Evolutionary conservation across 2,113 vertebrate species (phyloP).

Genomic region (Calidris pugnax): DNA sequence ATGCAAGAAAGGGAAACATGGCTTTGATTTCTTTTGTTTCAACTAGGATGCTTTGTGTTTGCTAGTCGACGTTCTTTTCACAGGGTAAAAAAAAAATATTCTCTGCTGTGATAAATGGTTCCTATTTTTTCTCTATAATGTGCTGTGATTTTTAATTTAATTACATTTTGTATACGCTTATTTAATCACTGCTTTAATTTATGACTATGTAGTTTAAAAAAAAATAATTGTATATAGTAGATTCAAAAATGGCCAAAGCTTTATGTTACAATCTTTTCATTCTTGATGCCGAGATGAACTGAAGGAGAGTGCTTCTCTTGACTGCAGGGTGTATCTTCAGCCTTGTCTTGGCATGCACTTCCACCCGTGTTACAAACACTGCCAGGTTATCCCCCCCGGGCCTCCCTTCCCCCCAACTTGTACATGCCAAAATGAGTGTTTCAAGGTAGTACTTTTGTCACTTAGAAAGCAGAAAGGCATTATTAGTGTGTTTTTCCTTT

Average conservation of each 20-base stretch:
- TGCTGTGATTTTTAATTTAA: constrained; percentile 92
- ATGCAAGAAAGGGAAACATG: constrained; percentile 79
- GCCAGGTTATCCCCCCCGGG: constrained; percentile 78
- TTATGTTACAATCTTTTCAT: constrained; percentile 90
- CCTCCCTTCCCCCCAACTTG: constrained; percentile 64
- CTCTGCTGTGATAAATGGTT: constrained; percentile 92
- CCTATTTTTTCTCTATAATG: constrained; percentile 87
- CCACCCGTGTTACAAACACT: constrained; percentile 89
- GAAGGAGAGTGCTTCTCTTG: constrained; percentile 77
- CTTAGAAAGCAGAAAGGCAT: constrained; percentile 82
- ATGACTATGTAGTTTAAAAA: constrained; percentile 88
- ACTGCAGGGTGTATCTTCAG: constrained; percentile 83
- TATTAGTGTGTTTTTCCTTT: constrained; percentile 74
- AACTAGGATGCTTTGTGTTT: constrained; percentile 81
- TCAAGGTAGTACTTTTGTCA: constrained; percentile 83
- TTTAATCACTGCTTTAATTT: constrained; percentile 93
- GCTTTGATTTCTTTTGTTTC: constrained; percentile 76
- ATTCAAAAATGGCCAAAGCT: constrained; percentile 82
- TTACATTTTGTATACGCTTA: constrained; percentile 89
- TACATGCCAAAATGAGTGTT: constrained; percentile 85
- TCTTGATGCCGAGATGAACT: constrained; percentile 81
- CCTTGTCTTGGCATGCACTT: constrained; percentile 86
- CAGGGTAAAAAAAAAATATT: constrained; percentile 92
- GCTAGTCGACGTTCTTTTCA: constrained; percentile 89
- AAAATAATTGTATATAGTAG: constrained; percentile 94